phyloP scores from a whole-genome alignment of 2,113 vertebrate species.

The Pangasianodon hypophthalmus region DNA sequence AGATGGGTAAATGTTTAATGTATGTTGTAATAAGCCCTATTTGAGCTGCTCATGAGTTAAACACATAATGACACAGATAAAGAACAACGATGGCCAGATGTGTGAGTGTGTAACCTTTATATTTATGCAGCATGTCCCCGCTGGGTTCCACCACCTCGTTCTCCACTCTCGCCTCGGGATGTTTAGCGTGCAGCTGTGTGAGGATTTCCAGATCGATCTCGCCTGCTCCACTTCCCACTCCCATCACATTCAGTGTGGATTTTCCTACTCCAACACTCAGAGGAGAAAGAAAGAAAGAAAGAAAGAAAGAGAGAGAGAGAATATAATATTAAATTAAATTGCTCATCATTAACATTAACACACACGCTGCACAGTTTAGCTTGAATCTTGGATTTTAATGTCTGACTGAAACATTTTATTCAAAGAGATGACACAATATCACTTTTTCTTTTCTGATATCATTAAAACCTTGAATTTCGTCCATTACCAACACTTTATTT shows the following conservation, averaged over 20 bases:
- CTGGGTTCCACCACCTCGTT: constrained; percentile 84
- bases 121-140: constrained; percentile 76
- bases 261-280: constrained; percentile 78
- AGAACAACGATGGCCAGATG: neutral
- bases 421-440: too few species aligned
- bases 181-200: constrained; percentile 70
- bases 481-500: too few species aligned
- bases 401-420: too few species aligned
- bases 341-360: too few species aligned
- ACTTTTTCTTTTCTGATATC: too few species aligned
- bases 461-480: too few species aligned
- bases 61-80: neutral
- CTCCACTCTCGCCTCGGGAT: constrained; percentile 74
- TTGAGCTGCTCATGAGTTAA: neutral
- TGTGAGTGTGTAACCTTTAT: constrained; percentile 71
- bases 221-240: constrained; percentile 83
- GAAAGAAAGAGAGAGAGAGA: constrained; percentile 25
- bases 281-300: constrained; percentile 39
- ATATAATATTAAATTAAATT: too few species aligned
- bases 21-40: neutral
- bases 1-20: neutral
- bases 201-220: constrained; percentile 83
- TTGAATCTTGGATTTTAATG: too few species aligned
- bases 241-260: constrained; percentile 76
- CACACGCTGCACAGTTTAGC: too few species aligned